Evolutionary conservation across 92 coral and sea anemone genomes (phyloP), one percentile per base, ranked within the genome.

Genomic region (Phymanthus crucifer): DNA sequence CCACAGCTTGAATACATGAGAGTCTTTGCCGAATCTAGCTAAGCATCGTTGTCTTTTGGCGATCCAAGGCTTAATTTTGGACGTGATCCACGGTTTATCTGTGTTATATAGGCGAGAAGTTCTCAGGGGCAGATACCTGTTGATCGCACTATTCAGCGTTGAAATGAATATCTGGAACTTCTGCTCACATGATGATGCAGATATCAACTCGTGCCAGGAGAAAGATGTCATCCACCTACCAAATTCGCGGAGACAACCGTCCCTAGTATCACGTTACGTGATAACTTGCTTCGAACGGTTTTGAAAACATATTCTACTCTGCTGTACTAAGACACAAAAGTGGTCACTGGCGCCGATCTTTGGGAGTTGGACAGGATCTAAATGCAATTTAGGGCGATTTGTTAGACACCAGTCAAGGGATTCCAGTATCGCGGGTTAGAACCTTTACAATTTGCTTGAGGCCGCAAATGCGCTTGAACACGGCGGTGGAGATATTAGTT

Each of bases 51-150:
- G 88, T 52, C 88, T 48, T 36, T 77, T 84, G 29, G 71, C 50
- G 34, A 78, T 84, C 70, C 76, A 78, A 16, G 57, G 40, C 64
- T 84, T 84, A 31, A 77, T 84, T 65, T 70, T 77, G 36, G 71
- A 46, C 7, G 87, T 66, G 12, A 90, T 86, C 90, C 93, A 90
- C 34, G 90, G 93, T 16, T 80, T 46, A 83, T 90, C 88, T 19
- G 80, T 71, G 32, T 66, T 40, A 34, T 89, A 85, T 67, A 78
- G 70, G n/a, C 75, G 87, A 0, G 79, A 38, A 1, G 54, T 40
- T 61, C 36, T 86, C 47, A 47, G 45, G 16, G 88, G 82, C 17
- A 89, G 83, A 46, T 72, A 86, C 3, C 37, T 82, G 48, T 82
- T 54, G 31, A 89, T 73, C 32, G 87, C 90, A 37, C 46, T 23